phyloP scores from a whole-genome alignment of 2,113 vertebrate species.

The Sphaerodactylus townsendi region DNA sequence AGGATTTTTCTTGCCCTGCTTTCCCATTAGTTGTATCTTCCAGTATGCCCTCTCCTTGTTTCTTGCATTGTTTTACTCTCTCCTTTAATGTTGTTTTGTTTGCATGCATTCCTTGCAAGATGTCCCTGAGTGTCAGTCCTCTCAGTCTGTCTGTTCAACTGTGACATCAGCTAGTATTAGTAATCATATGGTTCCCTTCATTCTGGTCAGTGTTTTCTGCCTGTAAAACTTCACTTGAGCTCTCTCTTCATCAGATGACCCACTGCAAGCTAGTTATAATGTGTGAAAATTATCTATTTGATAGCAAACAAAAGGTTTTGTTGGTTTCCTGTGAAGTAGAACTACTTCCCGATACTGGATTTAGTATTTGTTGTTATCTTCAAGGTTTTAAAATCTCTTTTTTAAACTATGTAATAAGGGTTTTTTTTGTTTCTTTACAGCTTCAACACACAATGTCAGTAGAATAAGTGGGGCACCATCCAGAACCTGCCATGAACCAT shows the following conservation, averaged over 20 bases:
- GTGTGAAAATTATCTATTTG: neutral
- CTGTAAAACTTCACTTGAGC: neutral
- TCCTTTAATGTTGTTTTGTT: neutral
- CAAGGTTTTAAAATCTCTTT: neutral
- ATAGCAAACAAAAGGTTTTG: neutral
- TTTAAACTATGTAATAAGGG: slow-evolving; percentile 23
- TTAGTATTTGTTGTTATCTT: slow-evolving; percentile 1
- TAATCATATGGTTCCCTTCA: neutral
- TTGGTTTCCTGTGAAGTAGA: neutral
- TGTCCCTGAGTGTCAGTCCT: neutral
- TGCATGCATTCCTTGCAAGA: neutral
- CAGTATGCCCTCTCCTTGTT: neutral
- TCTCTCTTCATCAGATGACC: neutral
- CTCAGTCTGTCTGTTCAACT: neutral
- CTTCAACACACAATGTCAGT: slow-evolving; percentile 71
- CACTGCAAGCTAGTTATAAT: neutral
- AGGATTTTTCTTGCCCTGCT: neutral
- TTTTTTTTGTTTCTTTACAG: slow-evolving; percentile 54
- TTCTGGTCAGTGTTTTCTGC: neutral
- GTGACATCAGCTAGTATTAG: neutral
- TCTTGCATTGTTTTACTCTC: neutral
- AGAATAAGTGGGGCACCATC: slow-evolving; percentile 65
- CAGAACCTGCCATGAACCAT: slow-evolving; percentile 84
- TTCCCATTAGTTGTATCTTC: neutral
- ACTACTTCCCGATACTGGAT: slow-evolving; percentile 2